Conservation (phyloP, 2,888 invertebrate genomes). For the Lepidocyrtinus sp. region DNA sequence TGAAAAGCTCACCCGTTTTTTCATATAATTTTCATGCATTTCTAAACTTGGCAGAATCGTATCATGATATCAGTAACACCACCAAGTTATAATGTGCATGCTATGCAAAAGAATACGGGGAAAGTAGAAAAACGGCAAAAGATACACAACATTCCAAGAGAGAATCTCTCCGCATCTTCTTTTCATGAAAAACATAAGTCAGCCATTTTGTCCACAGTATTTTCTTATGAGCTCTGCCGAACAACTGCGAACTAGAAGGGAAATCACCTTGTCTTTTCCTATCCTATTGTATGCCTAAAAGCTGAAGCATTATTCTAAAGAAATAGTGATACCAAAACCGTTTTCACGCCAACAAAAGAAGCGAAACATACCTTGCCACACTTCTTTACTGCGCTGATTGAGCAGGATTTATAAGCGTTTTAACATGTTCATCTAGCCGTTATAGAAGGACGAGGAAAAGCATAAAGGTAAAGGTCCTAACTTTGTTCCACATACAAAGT, state of each 20-base stretch:
- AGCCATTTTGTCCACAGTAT: constrained; percentile 58
- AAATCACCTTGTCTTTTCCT: constrained; percentile 11
- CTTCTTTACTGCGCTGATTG: neutral
- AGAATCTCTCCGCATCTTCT: too few relatives aligned
- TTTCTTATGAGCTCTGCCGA: constrained; percentile 18
- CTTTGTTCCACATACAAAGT: neutral
- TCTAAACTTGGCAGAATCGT: too few relatives aligned
- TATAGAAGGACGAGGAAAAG: neutral
- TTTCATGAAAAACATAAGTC: constrained; percentile 21
- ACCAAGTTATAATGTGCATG: too few relatives aligned
- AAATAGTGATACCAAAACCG: neutral
- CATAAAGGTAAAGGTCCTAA: constrained; percentile 45
- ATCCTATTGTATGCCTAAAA: neutral
- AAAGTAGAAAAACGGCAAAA: constrained; percentile 37
- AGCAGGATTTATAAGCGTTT: neutral
- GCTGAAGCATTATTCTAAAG: too few relatives aligned
- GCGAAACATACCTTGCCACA: neutral
- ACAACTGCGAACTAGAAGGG: constrained; percentile 22
- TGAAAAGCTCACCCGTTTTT: too few relatives aligned
- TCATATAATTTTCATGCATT: too few relatives aligned
- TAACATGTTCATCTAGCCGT: too few relatives aligned
- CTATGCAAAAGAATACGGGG: constrained; percentile 18
- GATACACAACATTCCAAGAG: constrained; percentile 18
- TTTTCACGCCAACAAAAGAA: neutral
- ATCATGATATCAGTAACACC: too few relatives aligned